Evolutionary conservation across 2,888 invertebrate genomes (phyloP), one percentile per base, ranked within the genome.

Genomic region (Neria commutata): DNA sequence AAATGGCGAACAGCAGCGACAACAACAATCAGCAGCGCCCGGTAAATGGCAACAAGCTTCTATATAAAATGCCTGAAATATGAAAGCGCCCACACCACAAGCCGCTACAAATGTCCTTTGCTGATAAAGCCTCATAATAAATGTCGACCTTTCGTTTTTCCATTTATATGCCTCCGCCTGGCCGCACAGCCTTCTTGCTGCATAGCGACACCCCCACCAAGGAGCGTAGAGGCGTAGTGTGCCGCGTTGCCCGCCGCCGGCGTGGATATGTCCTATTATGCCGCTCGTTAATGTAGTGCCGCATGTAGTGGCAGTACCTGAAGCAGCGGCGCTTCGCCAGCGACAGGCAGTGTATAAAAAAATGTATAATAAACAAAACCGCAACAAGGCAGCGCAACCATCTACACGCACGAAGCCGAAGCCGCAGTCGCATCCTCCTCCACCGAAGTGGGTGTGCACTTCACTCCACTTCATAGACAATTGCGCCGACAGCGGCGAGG

Each of bases 121-220:
- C 80, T 79, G 80, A 79, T 80, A 79, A 78, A 76, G 79, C 71
- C 73, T 73, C 73, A 78, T 79, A 79, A 80, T 79, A 80, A 79
- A 79, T 80, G 79, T 76, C 78, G 72, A 79, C 80, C 79, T 80
- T 80, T 79, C 79, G 76, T 78, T 80, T 80, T 76, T 75, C 77
- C 78, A 79, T 80, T 79, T 79, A 80, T 78, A 75, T 78, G 19
- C 64, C 51, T 33, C 54, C 59, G 54, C 63, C 61, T 56, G 46
- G 53, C 54, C 16, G 46, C 17, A 29, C 53, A 34, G 26, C 33
- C n/a, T 14, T 47, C 54, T 60, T 54, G 47, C 68, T 62, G 54
- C 58, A 54, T n/a, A n/a, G n/a, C n/a, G n/a, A n/a, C n/a, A n/a
- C n/a, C n/a, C n/a, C n/a, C n/a, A n/a, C n/a, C n/a, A n/a, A n/a